phyloP scores from a whole-genome alignment of 2,797 vertebrate genomes.

The Hirundo rustica region DNA sequence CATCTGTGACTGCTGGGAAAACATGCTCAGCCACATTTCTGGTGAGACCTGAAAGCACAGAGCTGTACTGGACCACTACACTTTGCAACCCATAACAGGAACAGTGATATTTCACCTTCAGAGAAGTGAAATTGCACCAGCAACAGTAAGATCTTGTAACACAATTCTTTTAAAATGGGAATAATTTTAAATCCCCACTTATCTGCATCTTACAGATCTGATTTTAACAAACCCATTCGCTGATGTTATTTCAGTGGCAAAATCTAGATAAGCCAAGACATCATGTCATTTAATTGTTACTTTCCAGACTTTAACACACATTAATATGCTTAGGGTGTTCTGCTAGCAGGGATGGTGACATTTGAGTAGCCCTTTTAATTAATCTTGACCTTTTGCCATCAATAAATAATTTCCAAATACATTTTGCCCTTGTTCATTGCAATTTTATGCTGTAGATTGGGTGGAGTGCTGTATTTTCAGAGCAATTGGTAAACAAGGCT shows the following conservation, averaged over 20 bases:
- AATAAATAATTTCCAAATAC: not conserved
- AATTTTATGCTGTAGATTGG: not conserved
- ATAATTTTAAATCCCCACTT: not conserved
- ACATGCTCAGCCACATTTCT: not conserved
- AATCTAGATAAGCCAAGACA: not conserved
- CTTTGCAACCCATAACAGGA: not conserved
- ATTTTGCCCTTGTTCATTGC: not conserved
- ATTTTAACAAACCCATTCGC: not conserved
- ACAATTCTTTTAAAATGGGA: not conserved
- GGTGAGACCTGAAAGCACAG: not conserved
- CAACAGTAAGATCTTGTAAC: not conserved
- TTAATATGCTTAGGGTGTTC: not conserved
- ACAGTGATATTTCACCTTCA: not conserved
- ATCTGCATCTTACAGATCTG: not conserved
- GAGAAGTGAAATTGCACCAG: not conserved
- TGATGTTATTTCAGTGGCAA: not conserved
- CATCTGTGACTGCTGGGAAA: not conserved
- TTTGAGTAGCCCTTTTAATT: not conserved
- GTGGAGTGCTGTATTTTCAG: not conserved
- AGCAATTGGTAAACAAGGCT: not conserved
- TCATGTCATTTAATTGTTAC: not conserved
- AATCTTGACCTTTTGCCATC: not conserved
- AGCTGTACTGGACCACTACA: not conserved
- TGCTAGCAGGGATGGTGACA: not conserved
- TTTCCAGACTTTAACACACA: not conserved